A percentile compares a stretch with the other conserved stretches of the same genome.
These are phyloP conservation scores for Wasmannia auropunctata DNA, from an alignment of 1,140 invertebrate genomes.

Conservation along the genomic window DNA sequence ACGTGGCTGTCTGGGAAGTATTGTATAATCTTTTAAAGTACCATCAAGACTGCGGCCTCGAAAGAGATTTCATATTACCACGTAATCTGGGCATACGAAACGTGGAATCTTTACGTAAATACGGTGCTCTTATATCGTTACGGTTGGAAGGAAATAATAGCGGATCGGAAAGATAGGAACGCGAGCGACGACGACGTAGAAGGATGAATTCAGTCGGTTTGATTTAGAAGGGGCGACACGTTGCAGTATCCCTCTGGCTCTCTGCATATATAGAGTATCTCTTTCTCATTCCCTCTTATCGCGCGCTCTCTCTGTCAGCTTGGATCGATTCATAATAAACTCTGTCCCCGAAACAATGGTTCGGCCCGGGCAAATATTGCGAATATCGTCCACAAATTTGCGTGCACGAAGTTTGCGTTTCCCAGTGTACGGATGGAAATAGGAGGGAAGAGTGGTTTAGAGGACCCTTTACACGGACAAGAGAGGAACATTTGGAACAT, in stretches of 20 bases:
- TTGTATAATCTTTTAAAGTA: background rate
- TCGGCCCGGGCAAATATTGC: constrained; percentile 81
- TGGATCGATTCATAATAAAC: constrained; percentile 83
- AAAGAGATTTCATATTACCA: background rate
- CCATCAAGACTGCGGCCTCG: background rate
- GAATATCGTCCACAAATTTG: constrained; percentile 83
- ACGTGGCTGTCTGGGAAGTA: background rate
- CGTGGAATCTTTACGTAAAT: constrained; percentile 9
- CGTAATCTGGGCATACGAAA: background rate
- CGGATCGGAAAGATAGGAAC: constrained; percentile 62
- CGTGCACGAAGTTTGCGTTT: constrained; percentile 80
- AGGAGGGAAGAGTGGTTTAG: constrained; percentile 43
- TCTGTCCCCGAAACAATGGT: constrained; percentile 82
- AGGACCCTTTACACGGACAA: constrained; percentile 44
- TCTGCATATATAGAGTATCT: constrained; percentile 50
- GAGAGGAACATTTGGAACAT: constrained; percentile 50
- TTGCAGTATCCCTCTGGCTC: constrained; percentile 78
- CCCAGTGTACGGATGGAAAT: constrained; percentile 67
- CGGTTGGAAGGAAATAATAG: constrained; percentile 55
- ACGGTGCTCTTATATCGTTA: constrained; percentile 43
- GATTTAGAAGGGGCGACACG: constrained; percentile 80
- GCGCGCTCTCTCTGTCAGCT: constrained; percentile 76
- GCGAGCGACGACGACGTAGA: constrained; percentile 61
- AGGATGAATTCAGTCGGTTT: constrained; percentile 78
- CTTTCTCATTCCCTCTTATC: constrained; percentile 57